phyloP scores from a whole-genome alignment of 2,113 vertebrate genomes.

The Tragelaphus strepsiceros region DNA sequence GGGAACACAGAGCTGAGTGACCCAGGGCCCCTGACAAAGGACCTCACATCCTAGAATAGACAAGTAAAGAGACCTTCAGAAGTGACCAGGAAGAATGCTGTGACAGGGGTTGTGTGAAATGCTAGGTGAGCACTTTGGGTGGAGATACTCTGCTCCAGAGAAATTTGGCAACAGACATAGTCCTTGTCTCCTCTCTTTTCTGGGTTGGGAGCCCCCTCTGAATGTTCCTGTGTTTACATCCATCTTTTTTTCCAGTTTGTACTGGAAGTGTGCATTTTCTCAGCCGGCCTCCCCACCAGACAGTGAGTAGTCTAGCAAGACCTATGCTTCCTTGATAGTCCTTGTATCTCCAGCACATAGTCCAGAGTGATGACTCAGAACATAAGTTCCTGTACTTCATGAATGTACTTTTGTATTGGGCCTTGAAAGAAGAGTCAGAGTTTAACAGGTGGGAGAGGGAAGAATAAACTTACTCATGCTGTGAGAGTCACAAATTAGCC shows the following conservation, averaged over 20 bases:
- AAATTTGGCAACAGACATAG: not conserved
- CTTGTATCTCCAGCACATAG: not conserved
- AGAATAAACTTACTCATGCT: not conserved
- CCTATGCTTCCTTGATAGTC: not conserved
- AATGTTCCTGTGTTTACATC: not conserved
- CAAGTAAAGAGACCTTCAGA: not conserved
- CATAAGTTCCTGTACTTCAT: not conserved
- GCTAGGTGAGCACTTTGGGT: not conserved
- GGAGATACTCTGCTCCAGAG: not conserved
- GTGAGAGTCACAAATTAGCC: not conserved
- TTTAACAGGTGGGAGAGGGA: not conserved
- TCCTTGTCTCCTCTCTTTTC: not conserved
- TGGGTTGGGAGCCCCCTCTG: not conserved
- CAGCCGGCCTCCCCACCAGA: not conserved
- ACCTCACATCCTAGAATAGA: not conserved
- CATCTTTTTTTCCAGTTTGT: not conserved
- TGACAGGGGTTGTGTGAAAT: not conserved
- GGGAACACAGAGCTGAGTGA: not conserved
- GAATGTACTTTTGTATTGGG: not conserved
- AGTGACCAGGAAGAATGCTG: not conserved
- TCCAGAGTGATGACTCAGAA: slow-evolving; percentile 12
- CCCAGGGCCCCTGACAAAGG: not conserved
- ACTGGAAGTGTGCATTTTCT: not conserved
- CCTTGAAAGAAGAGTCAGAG: slow-evolving; percentile 31
- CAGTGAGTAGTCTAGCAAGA: not conserved